These are phyloP conservation scores for Dendrophyllia cribrosa DNA, from an alignment of 64 coral and sea anemone genomes.

Conservation along the genomic window DNA sequence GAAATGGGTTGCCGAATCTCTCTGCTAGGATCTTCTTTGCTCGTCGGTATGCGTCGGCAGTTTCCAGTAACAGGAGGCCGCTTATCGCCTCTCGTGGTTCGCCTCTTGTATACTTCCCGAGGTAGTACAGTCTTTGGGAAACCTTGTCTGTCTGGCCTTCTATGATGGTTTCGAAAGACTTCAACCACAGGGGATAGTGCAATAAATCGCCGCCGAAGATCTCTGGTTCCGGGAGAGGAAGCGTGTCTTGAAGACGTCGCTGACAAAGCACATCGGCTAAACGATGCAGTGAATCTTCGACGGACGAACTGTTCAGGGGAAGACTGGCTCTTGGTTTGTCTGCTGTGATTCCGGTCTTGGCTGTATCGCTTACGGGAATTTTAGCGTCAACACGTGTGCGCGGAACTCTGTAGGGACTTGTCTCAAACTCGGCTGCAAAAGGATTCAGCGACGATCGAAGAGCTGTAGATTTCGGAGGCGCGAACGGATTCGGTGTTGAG, in stretches of 20 bases:
- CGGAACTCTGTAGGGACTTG: no score
- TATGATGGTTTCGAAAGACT: constrained; percentile 50
- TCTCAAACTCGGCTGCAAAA: no score
- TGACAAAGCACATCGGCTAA: constrained; percentile 25
- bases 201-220: constrained; percentile 25
- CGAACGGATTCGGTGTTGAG: no score
- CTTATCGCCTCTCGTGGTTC: constrained; percentile 27
- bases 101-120: constrained; percentile 36
- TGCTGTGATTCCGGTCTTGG: not conserved
- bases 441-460: no score
- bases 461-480: no score
- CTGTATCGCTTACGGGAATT: not conserved
- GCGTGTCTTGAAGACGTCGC: constrained; percentile 2
- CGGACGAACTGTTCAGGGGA: not conserved
- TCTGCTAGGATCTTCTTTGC: no score
- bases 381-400: no score
- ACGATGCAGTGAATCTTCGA: not conserved
- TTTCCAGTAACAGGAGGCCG: no score
- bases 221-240: constrained; percentile 51
- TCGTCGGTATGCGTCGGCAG: no score
- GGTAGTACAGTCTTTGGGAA: constrained; percentile 39
- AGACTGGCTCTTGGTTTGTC: not conserved
- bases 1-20: no score
- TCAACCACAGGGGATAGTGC: constrained; percentile 60
- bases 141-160: constrained; percentile 23